These are phyloP conservation scores for Centropristis striata DNA, from an alignment of 2,113 vertebrate genomes.

Conservation along the genomic window DNA sequence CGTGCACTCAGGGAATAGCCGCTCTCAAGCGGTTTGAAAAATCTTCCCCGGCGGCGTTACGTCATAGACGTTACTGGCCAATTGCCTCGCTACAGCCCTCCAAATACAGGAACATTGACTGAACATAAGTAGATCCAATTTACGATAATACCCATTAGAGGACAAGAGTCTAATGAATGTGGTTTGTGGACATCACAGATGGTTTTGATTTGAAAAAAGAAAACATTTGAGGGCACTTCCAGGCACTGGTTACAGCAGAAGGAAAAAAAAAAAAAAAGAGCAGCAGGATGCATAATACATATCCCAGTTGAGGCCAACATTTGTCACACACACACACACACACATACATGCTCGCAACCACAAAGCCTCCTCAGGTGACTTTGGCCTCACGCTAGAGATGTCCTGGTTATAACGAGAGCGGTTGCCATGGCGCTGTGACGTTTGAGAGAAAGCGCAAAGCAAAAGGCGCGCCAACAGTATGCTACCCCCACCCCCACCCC, in stretches of 20 bases:
- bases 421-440: conserved; percentile 78
- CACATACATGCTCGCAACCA: conserved; percentile 18
- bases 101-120: conserved; percentile 29
- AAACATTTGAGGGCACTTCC: background rate
- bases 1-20: conserved; percentile 16
- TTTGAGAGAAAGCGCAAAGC: conserved; percentile 35
- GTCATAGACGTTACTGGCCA: conserved; percentile 4
- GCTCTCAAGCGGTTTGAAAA: conserved; percentile 26
- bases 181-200: conserved; percentile 8
- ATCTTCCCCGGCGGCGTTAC: conserved; percentile 18
- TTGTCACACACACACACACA: conserved; percentile 34
- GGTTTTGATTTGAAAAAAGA: conserved; percentile 22
- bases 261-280: conserved; percentile 5
- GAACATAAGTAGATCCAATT: conserved; percentile 43
- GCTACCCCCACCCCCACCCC: background rate
- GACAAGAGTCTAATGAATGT: conserved; percentile 16
- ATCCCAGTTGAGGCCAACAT: conserved; percentile 25
- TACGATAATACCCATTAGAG: conserved; percentile 34
- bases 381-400: conserved; percentile 41
- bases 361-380: conserved; percentile 64
- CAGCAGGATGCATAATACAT: conserved; percentile 56
- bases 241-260: conserved; percentile 1
- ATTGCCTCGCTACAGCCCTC: background rate
- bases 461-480: conserved; percentile 10
- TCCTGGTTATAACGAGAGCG: conserved; percentile 55